Percentiles rank a stretch among this genome's conserved stretches.
Evolutionary conservation across 2,113 vertebrate genomes (phyloP).

Genomic region (Notechis scutatus): DNA sequence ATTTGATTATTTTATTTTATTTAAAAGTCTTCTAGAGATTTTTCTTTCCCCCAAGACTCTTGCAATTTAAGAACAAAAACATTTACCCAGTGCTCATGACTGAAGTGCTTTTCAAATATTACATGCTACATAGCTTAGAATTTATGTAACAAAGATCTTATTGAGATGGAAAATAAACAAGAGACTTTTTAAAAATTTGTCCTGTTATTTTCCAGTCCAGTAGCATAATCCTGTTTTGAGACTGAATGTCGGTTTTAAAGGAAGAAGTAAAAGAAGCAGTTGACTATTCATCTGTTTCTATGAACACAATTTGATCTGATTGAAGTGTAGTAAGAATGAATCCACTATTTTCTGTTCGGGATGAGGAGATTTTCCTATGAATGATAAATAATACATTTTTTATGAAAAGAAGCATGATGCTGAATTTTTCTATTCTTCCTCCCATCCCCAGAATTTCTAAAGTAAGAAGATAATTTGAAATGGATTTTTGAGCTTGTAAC

Average conservation of each 20-base stretch:
- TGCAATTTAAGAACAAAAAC: conserved; percentile 50
- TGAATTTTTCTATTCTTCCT: background rate
- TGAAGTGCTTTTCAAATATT: conserved; percentile 61
- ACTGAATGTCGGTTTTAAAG: conserved; percentile 23
- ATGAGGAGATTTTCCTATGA: background rate
- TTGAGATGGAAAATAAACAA: conserved; percentile 68
- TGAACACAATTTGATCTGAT: conserved; percentile 36
- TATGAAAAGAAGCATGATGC: background rate
- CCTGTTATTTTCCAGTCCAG: conserved; percentile 64
- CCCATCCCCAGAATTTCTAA: background rate
- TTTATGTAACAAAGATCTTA: conserved; percentile 66
- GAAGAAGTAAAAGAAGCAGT: conserved; percentile 13
- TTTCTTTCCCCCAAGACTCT: conserved; percentile 14
- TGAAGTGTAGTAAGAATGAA: conserved; percentile 6
- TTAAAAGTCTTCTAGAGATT: conserved; percentile 48
- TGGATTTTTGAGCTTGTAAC: background rate
- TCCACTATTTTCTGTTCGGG: background rate
- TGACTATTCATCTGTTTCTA: conserved; percentile 38
- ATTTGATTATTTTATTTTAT: conserved; percentile 50
- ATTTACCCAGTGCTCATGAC: conserved; percentile 47
- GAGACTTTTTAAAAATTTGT: conserved; percentile 54
- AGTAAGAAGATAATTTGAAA: background rate
- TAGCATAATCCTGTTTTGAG: conserved; percentile 50
- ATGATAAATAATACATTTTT: background rate
- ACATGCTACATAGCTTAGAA: conserved; percentile 56